phyloP scores from a whole-genome alignment of 2,797 vertebrate genomes.

The Cynopterus sphinx region DNA sequence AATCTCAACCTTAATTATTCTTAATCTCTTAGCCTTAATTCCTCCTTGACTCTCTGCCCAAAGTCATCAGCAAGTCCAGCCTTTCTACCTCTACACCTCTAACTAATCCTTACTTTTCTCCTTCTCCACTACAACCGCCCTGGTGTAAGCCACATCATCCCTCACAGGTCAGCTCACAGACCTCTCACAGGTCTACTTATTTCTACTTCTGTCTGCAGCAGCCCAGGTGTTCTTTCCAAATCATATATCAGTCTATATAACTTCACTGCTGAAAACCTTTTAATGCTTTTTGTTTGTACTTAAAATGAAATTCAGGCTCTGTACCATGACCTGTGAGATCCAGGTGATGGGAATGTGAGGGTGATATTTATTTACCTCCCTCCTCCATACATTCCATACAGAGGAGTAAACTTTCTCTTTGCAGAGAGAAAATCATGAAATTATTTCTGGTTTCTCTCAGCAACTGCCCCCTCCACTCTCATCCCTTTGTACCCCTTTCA shows the following conservation, averaged over 20 bases:
- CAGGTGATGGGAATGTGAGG: not conserved
- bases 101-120: not conserved
- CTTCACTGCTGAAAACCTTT: not conserved
- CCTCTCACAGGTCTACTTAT: not conserved
- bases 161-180: not conserved
- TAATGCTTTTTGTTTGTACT: not conserved
- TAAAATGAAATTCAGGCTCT: constrained; percentile 29
- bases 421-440: not conserved
- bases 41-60: not conserved
- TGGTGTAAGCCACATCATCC: not conserved
- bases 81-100: not conserved
- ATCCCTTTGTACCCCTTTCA: not conserved
- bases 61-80: not conserved
- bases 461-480: not conserved
- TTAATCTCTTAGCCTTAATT: not conserved
- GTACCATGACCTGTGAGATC: not conserved
- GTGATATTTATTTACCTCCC: not conserved
- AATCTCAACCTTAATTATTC: not conserved
- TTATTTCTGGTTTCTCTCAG: not conserved
- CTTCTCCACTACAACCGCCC: not conserved
- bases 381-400: not conserved
- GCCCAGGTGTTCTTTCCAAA: not conserved
- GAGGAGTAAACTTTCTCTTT: not conserved
- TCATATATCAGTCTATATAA: not conserved
- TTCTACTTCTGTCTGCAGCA: not conserved